Base-by-base conservation (phyloP, 2,113 vertebrate genomes). In the Mastomys natalensis region DNA sequence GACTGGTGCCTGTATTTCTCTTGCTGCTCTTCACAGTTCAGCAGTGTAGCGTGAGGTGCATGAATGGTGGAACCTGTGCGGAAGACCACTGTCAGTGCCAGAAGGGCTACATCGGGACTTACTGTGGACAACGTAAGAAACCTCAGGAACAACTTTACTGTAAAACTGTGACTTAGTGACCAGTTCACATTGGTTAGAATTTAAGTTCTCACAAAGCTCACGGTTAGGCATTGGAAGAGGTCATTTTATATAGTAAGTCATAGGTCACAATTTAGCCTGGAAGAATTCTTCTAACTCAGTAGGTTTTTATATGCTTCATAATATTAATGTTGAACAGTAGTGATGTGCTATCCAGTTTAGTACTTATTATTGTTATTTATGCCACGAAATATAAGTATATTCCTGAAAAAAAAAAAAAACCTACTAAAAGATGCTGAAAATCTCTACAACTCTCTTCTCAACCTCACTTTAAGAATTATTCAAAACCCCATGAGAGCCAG, bases 41-140 rank as follows among this genome's bases (percentile, higher is more conserved):
- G 82, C 98, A 99, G 87, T 99, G 99, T 98, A 99, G 96, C 1
- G 90, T 98, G 90, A 98, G 98, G 76, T 99, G 99, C 97, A 98
- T 99, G 98, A 99, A 99, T 0, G 99, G 99, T 0, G 99, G 99
- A n/a, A 98, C 96, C 0, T 99, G 99, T 51, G 55, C 80, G 0
- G 98, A 98, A 0, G 98, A 99, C 92, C 98, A 84, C 0, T 99
- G 99, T 95, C 98, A 98, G 90, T 99, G 99, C 96, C 99, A 98
- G 96, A 99, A 99, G 89, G 99, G 99, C 62, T 99, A 98, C 9
- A 87, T 98, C 1, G 99, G 99, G 92, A 94, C 98, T 37, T 98
- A 98, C 90, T 99, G 99, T 77, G 99, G 98, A 86, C 99, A 99
- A 95, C 98, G 99, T 99, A 98, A 99, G 99, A 98, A 92, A 53